Evolutionary conservation across 2,888 invertebrate species (phyloP), one percentile per base, ranked within the genome.

Genomic region (Acanthoscelides obtectus): DNA sequence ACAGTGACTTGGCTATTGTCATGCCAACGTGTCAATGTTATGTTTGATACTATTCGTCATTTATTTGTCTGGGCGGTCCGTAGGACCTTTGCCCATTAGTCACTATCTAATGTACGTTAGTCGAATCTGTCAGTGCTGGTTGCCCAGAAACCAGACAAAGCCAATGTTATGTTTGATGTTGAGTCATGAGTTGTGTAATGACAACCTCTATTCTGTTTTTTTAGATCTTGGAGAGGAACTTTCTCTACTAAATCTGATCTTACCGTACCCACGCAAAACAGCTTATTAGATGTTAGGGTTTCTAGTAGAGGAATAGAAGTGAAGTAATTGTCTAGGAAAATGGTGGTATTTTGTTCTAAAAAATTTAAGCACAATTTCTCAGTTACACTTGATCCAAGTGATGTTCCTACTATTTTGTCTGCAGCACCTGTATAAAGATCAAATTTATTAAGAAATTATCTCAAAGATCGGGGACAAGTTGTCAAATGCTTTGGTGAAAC

Each of bases 181-280:
- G 45, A 21, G 20, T 72, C 69, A 19, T 72, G 22, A 25, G 69
- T 65, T n/a, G 71, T 8, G 25, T 71, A 27, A 67, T 73, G 69
- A 8, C 66, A 22, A 2, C 70, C 71, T 45, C 72, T 2, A 4
- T 20, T 71, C 65, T 71, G 68, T 22, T 71, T 71, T 27, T 72
- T 72, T 64, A 73, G 27, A 66, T 73, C 71, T 66, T 70, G 71
- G 6, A 72, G 69, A 66, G 73, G 73, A 22, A 68, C 73, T 70
- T 70, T 72, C 68, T 73, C 70, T 66, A 65, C 22, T 67, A 71
- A 27, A 68, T 72, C 71, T 8, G 71, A 68, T 70, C 70, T 67
- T 25, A 73, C 27, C n/a, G 71, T 73, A 1, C 70, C 72, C 4
- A 71, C 66, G 66, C 66, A 69, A n/a, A 70, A 66, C 2, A 70